Base-by-base conservation (phyloP, 2,797 vertebrate species). In the Thaleichthys pacificus region DNA sequence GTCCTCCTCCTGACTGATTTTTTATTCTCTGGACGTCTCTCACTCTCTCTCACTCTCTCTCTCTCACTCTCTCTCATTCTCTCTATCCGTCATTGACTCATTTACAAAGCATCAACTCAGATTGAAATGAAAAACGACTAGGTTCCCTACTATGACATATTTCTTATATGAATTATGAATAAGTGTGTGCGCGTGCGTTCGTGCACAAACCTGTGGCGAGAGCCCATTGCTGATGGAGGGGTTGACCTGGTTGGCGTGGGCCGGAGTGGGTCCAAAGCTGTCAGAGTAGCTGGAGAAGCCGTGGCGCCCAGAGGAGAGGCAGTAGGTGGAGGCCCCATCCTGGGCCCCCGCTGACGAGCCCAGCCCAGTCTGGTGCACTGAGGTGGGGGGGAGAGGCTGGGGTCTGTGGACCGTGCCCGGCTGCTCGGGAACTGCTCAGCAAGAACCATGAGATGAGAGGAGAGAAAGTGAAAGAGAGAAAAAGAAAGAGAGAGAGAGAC, bases 201-300 rank as follows among this genome's bases (percentile, higher is more conserved):
- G 32, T 8, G 32, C 2, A 47, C 42, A 47, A 47, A 99, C 98
- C 97, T 99, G 98, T 91, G 97, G 95, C 89, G 98, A 96, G 84
- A 99, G 95, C 88, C 97, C 96, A 77, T 97, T 99, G 93, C 96
- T 95, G 85, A 99, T 94, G 89, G 95, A 15, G 0, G 89, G 80
- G 92, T 96, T 97, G 94, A 98, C 97, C 83, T 95, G 94, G 90
- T 97, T 99, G 81, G 93, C 93, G 61, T 97, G 96, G 78, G 96
- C 96, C 7, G 95, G 95, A 0, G 96, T 93, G 88, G 95, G 89
- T 89, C 97, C 96, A 82, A 97, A 99, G 94, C 96, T 93, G 88
- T 99, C 98, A 68, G 97, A 95, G 93, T 99, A 99, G 90, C 97
- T 96, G 78, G 97, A 96, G 94, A 99, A 99, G 92, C 97, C 94